Evolutionary conservation across 2,113 vertebrate genomes (phyloP).

Genomic region (Dendrocopos noguchii): DNA sequence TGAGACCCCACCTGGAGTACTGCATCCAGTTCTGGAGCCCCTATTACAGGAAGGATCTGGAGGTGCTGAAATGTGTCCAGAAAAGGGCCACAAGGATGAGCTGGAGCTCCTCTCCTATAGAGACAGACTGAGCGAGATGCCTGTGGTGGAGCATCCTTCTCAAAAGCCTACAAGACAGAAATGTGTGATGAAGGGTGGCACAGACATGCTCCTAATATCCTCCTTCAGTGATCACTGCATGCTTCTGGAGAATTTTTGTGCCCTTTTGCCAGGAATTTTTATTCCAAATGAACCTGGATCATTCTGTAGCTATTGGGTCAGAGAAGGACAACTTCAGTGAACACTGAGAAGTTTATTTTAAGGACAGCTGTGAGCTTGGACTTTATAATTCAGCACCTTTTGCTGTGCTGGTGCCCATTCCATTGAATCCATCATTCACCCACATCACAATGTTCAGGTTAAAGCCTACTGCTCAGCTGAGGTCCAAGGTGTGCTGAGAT

Average conservation of each 20-base stretch:
- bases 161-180: accelerated
- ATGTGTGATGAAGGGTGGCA: background rate
- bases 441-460: background rate
- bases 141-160: accelerated
- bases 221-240: background rate
- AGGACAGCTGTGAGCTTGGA: background rate
- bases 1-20: too few relatives aligned
- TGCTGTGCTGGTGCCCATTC: background rate
- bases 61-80: too few relatives aligned
- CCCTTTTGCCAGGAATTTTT: background rate
- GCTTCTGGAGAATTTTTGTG: background rate
- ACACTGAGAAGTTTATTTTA: background rate
- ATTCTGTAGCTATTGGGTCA: background rate
- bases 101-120: too few relatives aligned
- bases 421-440: background rate
- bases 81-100: too few relatives aligned
- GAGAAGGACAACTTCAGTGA: background rate
- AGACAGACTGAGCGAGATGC: background rate
- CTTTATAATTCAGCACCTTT: background rate
- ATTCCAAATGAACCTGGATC: background rate
- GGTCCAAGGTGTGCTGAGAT: background rate
- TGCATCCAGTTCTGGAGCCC: too few relatives aligned
- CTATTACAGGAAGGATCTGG: too few relatives aligned
- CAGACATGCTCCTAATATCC: background rate
- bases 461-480: background rate